Evolutionary conservation across 2,888 invertebrate species (phyloP).

Genomic region (Diarsia rubi): DNA sequence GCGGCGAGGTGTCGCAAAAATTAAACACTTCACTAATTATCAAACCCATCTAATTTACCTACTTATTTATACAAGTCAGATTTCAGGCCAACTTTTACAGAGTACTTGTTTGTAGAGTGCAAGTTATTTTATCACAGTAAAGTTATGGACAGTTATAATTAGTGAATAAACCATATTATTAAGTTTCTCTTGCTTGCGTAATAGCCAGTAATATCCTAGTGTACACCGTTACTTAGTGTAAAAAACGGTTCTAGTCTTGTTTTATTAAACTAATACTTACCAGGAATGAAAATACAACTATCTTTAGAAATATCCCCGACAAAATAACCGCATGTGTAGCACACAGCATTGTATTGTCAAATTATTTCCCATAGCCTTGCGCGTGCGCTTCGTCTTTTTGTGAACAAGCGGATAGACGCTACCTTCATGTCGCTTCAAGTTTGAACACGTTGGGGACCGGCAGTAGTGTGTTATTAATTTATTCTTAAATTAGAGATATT

Average conservation of each 20-base stretch:
- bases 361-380: constrained; percentile 82
- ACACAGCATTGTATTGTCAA: constrained; percentile 73
- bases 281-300: background rate
- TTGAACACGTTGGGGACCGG: constrained; percentile 40
- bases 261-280: background rate
- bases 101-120: background rate
- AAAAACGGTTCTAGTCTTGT: background rate
- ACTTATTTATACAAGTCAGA: background rate
- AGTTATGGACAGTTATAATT: background rate
- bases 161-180: background rate
- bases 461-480: constrained; percentile 14
- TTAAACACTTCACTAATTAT: background rate
- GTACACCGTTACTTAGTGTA: background rate
- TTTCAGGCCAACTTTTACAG: background rate
- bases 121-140: background rate
- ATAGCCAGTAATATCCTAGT: background rate
- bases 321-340: constrained; percentile 49
- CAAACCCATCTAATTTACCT: background rate
- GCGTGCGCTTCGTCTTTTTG: constrained; percentile 76
- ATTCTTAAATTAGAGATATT: background rate
- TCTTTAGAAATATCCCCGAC: constrained; percentile 65
- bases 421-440: constrained; percentile 59
- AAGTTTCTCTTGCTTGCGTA: background rate
- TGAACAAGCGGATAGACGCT: constrained; percentile 66
- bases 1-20: background rate